Evolutionary conservation across 2,113 vertebrate species (phyloP).

Genomic region (Eptesicus fuscus): DNA sequence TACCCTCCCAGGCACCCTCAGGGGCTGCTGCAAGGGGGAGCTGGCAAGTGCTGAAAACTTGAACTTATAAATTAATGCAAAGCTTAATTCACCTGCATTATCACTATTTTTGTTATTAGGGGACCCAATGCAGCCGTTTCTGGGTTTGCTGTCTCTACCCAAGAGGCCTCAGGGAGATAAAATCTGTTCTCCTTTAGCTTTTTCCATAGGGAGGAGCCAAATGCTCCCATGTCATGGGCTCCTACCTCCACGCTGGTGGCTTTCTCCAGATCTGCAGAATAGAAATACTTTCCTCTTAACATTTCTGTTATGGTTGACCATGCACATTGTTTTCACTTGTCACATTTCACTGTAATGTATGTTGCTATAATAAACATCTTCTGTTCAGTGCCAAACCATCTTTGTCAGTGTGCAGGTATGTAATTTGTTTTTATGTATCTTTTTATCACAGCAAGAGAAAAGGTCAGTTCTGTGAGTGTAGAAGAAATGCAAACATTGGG

Average conservation of each 20-base stretch:
- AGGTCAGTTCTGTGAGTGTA: background rate
- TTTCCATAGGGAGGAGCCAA: background rate
- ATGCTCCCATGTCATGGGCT: background rate
- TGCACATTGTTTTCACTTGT: background rate
- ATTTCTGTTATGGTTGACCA: background rate
- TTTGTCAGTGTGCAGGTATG: background rate
- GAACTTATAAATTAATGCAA: background rate
- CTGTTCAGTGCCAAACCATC: slow-evolving; percentile 13
- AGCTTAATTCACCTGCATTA: background rate
- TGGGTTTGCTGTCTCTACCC: background rate
- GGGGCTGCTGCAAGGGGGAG: background rate
- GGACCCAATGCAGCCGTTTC: background rate
- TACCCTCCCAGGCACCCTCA: background rate
- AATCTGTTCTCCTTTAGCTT: background rate
- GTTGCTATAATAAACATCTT: slow-evolving; percentile 26
- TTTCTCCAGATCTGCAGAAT: background rate
- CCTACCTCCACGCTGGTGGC: background rate
- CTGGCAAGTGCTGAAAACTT: background rate
- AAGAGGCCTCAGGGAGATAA: background rate
- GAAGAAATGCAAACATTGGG: background rate
- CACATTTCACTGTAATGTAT: background rate
- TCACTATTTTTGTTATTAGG: background rate
- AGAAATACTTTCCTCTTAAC: background rate
- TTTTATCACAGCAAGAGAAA: background rate
- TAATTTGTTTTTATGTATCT: background rate